These are phyloP conservation scores for Escarpia spicata DNA, from an alignment of 2,888 invertebrate genomes.

Conservation along the genomic window DNA sequence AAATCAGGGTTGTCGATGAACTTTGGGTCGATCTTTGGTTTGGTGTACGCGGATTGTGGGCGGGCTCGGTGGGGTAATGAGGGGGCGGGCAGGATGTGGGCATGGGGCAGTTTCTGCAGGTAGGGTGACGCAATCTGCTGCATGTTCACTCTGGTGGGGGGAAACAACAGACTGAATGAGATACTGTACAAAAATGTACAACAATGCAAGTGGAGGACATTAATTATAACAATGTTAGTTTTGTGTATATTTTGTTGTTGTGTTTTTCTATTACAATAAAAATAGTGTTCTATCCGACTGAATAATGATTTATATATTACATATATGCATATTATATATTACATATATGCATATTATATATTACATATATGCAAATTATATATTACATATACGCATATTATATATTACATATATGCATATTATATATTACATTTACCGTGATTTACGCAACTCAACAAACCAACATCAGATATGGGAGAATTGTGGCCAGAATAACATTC, in stretches of 20 bases:
- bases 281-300: not conserved
- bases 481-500: too few relatives aligned
- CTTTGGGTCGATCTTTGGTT: conserved; percentile 61
- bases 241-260: not conserved
- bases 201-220: not conserved
- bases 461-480: too few relatives aligned
- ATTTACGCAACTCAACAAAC: too few relatives aligned
- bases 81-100: conserved; percentile 49
- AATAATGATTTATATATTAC: too few relatives aligned
- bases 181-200: not conserved
- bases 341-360: too few relatives aligned
- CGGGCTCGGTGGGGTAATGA: conserved; percentile 38
- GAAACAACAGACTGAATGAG: not conserved
- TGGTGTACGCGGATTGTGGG: conserved; percentile 53
- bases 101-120: conserved; percentile 55
- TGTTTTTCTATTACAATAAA: not conserved
- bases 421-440: too few relatives aligned
- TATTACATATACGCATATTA: too few relatives aligned
- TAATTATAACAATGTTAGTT: too few relatives aligned
- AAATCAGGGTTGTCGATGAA: conserved; percentile 59
- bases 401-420: too few relatives aligned
- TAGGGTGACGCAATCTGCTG: conserved; percentile 51
- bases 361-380: too few relatives aligned
- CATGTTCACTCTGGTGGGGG: not conserved
- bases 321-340: too few relatives aligned